Evolutionary conservation across 2,888 invertebrate species (phyloP).

Genomic region (Amphipyra tragopoginis): DNA sequence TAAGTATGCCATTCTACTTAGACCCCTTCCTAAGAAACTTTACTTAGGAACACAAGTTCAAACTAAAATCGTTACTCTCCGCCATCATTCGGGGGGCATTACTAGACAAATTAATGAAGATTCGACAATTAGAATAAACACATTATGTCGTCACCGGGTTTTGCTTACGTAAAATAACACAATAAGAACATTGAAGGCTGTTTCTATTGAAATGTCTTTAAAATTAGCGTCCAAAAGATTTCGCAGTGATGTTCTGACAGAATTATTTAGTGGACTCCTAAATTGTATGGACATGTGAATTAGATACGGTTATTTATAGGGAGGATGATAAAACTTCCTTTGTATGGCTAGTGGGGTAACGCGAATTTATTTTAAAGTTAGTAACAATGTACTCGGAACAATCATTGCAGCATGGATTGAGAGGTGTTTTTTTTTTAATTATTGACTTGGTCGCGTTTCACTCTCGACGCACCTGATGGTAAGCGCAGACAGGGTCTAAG

Average conservation of each 20-base stretch:
- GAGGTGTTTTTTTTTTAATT: too few species aligned
- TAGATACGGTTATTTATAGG: conserved; percentile 28
- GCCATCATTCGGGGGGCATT: conserved; percentile 58
- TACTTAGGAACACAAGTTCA: conserved; percentile 21
- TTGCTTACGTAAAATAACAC: conserved; percentile 75
- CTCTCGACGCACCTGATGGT: too few species aligned
- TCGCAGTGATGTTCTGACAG: conserved; percentile 50
- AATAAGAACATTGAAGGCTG: conserved; percentile 71
- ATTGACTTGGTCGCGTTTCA: too few species aligned
- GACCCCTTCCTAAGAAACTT: conserved; percentile 31
- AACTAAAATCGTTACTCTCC: conserved; percentile 19
- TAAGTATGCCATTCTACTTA: conserved; percentile 19
- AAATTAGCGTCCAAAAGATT: conserved; percentile 58
- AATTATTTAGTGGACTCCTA: conserved; percentile 55
- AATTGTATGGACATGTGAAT: conserved; percentile 53
- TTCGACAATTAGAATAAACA: conserved; percentile 75
- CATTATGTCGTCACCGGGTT: conserved; percentile 61
- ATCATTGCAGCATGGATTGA: too few species aligned
- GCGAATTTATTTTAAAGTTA: conserved; percentile 4
- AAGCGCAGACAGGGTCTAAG: too few species aligned
- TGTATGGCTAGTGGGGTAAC: not conserved
- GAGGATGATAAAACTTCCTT: conserved; percentile 26
- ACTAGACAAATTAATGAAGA: conserved; percentile 78
- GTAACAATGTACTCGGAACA: not conserved
- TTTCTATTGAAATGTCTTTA: conserved; percentile 68